Evolutionary conservation across 2,888 invertebrate species (phyloP).

Genomic region (Pyrochroa serraticornis): DNA sequence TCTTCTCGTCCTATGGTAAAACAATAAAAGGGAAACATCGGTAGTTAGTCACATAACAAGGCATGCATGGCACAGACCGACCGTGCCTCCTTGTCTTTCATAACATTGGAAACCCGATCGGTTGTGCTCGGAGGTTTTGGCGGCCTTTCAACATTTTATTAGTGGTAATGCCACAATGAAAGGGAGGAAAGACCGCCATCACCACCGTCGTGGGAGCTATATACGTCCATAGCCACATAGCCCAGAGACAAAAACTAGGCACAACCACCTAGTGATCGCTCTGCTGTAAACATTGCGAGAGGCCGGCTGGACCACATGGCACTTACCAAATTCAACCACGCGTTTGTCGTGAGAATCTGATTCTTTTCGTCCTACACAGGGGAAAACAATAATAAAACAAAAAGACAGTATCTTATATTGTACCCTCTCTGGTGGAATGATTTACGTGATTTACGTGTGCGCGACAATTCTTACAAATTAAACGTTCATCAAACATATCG

Average conservation of each 20-base stretch:
- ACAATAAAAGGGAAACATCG: slow-evolving; percentile 75
- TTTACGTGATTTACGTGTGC: slow-evolving; percentile 14
- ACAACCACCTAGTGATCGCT: slow-evolving; percentile 48
- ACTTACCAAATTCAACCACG: slow-evolving; percentile 98
- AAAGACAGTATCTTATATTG: slow-evolving; percentile 54
- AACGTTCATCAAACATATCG: slow-evolving; percentile 24
- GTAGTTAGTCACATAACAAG: slow-evolving; percentile 60
- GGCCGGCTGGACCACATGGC: slow-evolving; percentile 59
- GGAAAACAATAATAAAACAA: slow-evolving; percentile 62
- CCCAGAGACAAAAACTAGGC: slow-evolving; percentile 54
- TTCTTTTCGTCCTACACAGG: slow-evolving; percentile 96
- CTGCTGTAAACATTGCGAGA: slow-evolving; percentile 55
- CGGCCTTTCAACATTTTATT: slow-evolving; percentile 13
- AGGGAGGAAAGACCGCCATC: slow-evolving; percentile 25
- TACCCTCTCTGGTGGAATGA: slow-evolving; percentile 40
- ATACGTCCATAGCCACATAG: slow-evolving; percentile 57
- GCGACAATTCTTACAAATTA: slow-evolving; percentile 18
- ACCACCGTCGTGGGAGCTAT: slow-evolving; percentile 45
- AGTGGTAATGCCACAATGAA: background rate
- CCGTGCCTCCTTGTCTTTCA: slow-evolving; percentile 34
- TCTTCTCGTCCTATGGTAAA: slow-evolving; percentile 91
- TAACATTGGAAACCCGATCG: slow-evolving; percentile 21
- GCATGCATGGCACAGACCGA: slow-evolving; percentile 53
- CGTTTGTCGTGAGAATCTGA: slow-evolving; percentile 97
- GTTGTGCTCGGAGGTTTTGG: slow-evolving; percentile 24